A percentile compares a stretch with the other conserved stretches of the same genome.
Conservation (phyloP, 1,140 invertebrate genomes). For the Eupeodes corollae region DNA sequence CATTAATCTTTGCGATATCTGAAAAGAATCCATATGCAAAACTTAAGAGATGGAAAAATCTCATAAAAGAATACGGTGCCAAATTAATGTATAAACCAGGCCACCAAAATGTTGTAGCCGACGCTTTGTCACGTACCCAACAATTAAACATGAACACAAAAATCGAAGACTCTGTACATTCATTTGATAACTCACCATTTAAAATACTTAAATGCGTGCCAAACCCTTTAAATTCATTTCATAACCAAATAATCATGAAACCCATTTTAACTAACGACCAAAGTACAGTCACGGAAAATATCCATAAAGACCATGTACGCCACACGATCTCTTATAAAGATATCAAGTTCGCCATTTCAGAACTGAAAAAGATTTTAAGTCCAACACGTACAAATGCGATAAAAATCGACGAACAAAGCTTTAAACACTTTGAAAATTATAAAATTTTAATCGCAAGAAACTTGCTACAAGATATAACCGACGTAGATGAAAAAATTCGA, state of each 20-base stretch:
- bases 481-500: slow-evolving; percentile 2
- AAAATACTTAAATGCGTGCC: neutral
- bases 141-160: no score
- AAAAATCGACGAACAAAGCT: slow-evolving; percentile 1
- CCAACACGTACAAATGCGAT: neutral
- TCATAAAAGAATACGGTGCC: slow-evolving; percentile 30
- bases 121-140: slow-evolving; percentile 6
- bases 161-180: neutral
- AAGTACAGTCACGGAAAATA: neutral
- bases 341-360: neutral
- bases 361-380: neutral
- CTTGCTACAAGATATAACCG: neutral
- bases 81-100: slow-evolving; percentile 20
- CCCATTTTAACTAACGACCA: neutral
- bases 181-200: neutral
- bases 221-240: slow-evolving; percentile 2
- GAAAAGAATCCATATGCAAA: slow-evolving; percentile 28
- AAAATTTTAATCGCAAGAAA: neutral
- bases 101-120: slow-evolving; percentile 8
- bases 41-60: slow-evolving; percentile 28
- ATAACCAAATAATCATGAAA: slow-evolving; percentile 1
- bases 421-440: no score
- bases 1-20: no score
- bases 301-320: neutral
- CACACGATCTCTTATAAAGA: neutral